phyloP scores from a whole-genome alignment of 2,113 vertebrate species.

The Melanotaenia duboulayi region DNA sequence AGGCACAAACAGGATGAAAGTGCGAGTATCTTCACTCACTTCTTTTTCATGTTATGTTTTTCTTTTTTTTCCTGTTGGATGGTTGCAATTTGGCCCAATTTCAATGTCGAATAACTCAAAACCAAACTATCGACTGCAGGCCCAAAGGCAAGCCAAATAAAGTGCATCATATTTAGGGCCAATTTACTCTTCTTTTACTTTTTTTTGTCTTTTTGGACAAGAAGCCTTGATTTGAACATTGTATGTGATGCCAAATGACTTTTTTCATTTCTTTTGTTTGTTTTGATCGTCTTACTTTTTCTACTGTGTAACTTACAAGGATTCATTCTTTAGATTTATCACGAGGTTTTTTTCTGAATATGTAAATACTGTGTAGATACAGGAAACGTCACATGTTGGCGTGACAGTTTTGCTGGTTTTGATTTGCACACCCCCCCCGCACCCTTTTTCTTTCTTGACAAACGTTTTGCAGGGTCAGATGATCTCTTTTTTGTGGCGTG shows the following conservation, averaged over 20 bases:
- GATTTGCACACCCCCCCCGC: constrained; percentile 61
- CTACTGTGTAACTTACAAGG: constrained; percentile 28
- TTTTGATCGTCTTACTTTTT: background rate
- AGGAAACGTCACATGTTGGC: constrained; percentile 28
- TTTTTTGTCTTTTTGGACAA: constrained; percentile 17
- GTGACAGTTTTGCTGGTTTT: constrained; percentile 72
- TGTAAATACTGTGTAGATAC: constrained; percentile 51
- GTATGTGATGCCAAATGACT: constrained; percentile 21
- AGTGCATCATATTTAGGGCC: constrained; percentile 29
- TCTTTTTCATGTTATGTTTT: constrained; percentile 2
- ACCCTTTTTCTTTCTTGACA: background rate
- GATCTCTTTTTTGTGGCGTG: constrained; percentile 15
- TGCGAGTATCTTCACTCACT: constrained; percentile 26
- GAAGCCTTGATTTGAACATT: constrained; percentile 37
- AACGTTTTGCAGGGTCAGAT: constrained; percentile 7
- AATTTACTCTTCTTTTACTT: constrained; percentile 7
- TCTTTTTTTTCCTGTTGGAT: background rate
- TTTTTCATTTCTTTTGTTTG: background rate
- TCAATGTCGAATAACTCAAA: constrained; percentile 26
- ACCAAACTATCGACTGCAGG: constrained; percentile 30
- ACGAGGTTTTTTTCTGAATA: constrained; percentile 50
- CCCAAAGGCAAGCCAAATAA: constrained; percentile 31
- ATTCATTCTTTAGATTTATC: constrained; percentile 32
- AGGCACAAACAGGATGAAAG: constrained; percentile 57
- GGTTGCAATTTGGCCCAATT: constrained; percentile 37